These are phyloP conservation scores for Acanthornis magna DNA, from an alignment of 2,797 vertebrate species.

Conservation along the genomic window DNA sequence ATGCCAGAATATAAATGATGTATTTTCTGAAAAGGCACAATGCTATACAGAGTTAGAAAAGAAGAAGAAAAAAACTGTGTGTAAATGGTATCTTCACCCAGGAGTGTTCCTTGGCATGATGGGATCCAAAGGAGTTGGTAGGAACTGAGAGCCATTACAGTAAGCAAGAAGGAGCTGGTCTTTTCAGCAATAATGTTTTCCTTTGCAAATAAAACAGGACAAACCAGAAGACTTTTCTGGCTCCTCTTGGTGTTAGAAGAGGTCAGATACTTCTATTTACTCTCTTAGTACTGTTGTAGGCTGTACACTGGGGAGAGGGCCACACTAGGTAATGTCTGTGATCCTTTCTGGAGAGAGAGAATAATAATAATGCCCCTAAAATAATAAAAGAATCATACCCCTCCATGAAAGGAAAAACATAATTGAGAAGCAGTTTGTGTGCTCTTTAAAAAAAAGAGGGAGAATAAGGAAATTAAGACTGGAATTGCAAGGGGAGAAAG, in stretches of 20 bases:
- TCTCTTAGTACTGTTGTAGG: neutral
- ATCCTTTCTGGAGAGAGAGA: neutral
- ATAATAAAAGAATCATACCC: neutral
- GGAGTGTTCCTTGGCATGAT: neutral
- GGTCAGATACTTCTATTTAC: neutral
- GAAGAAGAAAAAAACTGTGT: neutral
- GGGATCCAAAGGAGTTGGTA: neutral
- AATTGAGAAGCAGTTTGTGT: neutral
- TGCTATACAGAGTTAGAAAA: neutral
- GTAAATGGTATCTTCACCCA: neutral
- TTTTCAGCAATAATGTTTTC: neutral
- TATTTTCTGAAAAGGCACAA: neutral
- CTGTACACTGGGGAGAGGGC: neutral
- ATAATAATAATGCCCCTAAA: neutral
- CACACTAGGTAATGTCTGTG: rapidly evolving
- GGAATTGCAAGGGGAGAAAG: too few relatives aligned
- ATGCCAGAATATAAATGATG: neutral
- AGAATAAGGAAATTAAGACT: neutral
- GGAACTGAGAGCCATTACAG: neutral
- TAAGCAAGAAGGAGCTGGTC: neutral
- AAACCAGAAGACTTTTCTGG: neutral
- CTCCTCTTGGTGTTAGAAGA: neutral
- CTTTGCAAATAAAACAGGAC: neutral
- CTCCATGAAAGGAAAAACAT: neutral
- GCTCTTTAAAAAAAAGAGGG: neutral